Evolutionary conservation across 2,888 invertebrate genomes (phyloP).

Genomic region (Augochlorella aurata): DNA sequence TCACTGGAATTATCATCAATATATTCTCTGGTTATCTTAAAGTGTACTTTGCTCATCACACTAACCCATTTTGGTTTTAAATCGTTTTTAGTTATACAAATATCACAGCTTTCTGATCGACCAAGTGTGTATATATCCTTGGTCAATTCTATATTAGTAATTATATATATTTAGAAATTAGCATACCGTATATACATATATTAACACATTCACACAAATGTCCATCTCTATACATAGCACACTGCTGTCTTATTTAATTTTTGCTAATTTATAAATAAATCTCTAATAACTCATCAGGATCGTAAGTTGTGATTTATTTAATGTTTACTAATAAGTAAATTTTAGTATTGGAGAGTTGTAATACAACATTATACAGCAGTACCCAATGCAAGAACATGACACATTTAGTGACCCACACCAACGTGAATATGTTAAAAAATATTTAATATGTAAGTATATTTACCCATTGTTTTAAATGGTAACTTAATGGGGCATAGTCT

Average conservation of each 20-base stretch:
- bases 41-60: constrained; percentile 87
- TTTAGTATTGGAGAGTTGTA: background rate
- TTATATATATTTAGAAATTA: background rate
- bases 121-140: constrained; percentile 84
- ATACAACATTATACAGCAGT: background rate
- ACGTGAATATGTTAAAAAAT: background rate
- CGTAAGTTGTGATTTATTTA: background rate
- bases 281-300: background rate
- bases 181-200: background rate
- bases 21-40: constrained; percentile 84
- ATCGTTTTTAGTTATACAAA: constrained; percentile 82
- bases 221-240: no score
- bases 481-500: constrained; percentile 66
- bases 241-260: background rate
- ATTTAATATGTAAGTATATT: constrained; percentile 20
- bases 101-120: constrained; percentile 83
- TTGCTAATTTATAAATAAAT: background rate
- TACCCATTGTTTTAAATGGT: constrained; percentile 60
- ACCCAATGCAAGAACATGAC: background rate
- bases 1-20: constrained; percentile 80
- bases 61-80: constrained; percentile 82
- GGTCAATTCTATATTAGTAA: constrained; percentile 83
- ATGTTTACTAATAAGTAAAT: background rate
- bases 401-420: background rate
- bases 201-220: background rate